Percentiles rank a stretch among this genome's conserved stretches.
Conservation (phyloP, 2,888 invertebrate species). For the Epirrita christyi region DNA sequence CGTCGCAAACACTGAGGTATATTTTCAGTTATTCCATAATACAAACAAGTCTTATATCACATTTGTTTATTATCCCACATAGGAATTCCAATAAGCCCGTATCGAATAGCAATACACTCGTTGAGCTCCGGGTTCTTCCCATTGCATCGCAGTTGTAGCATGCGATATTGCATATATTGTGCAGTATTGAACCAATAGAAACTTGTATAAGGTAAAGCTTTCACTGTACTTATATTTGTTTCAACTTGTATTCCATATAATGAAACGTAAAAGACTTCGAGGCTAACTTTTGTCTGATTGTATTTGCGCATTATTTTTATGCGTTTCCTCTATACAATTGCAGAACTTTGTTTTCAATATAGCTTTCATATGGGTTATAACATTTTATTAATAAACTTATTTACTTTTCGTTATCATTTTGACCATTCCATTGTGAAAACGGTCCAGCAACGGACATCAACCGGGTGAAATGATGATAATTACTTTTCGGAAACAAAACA, state of each 20-base stretch:
- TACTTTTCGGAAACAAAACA: too few relatives aligned
- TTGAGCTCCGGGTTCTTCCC: constrained; percentile 63
- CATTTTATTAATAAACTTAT: too few relatives aligned
- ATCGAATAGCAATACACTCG: constrained; percentile 69
- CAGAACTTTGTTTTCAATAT: too few relatives aligned
- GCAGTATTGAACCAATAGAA: constrained; percentile 47
- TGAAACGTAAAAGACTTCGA: not conserved
- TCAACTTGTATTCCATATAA: constrained; percentile 9
- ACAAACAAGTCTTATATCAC: constrained; percentile 32
- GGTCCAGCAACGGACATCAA: too few relatives aligned
- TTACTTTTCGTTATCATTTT: too few relatives aligned
- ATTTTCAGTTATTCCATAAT: constrained; percentile 36
- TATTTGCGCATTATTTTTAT: not conserved
- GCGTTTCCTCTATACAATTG: too few relatives aligned
- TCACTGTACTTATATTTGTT: constrained; percentile 13
- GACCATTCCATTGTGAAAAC: too few relatives aligned
- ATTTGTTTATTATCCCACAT: constrained; percentile 57
- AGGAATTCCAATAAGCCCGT: constrained; percentile 74
- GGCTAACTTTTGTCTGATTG: not conserved
- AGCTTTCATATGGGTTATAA: too few relatives aligned
- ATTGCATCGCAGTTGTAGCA: constrained; percentile 59
- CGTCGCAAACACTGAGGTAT: constrained; percentile 23
- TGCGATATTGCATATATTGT: constrained; percentile 74
- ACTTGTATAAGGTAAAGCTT: constrained; percentile 10
- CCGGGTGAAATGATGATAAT: too few relatives aligned